Evolutionary conservation across 2,797 vertebrate species (phyloP).

Genomic region (Myotis daubentonii): DNA sequence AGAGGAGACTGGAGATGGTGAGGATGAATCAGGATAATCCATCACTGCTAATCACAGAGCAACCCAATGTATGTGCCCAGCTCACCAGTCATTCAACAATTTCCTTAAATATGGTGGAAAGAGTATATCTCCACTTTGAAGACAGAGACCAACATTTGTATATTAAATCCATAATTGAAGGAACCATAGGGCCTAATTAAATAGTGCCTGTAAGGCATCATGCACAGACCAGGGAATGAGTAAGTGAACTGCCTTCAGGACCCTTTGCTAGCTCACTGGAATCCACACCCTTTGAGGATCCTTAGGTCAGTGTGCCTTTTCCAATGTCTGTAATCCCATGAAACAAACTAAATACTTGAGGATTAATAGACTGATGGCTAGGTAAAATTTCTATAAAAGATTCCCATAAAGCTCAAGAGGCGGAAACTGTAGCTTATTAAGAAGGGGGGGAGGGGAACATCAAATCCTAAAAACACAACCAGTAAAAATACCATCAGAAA

Average conservation of each 20-base stretch:
- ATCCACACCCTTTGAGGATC: background rate
- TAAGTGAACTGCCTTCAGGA: background rate
- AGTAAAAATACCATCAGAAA: background rate
- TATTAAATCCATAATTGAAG: background rate
- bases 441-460: background rate
- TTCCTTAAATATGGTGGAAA: background rate
- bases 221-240: background rate
- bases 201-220: background rate
- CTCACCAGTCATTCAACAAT: background rate
- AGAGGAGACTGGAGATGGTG: background rate
- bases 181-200: background rate
- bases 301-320: background rate
- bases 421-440: background rate
- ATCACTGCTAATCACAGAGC: background rate
- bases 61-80: background rate
- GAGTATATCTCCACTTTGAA: background rate
- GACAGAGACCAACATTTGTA: background rate
- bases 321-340: background rate
- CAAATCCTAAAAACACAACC: background rate
- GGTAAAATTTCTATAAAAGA: constrained; percentile 14
- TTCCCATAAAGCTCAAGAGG: constrained; percentile 18
- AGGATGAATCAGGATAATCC: background rate
- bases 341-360: background rate
- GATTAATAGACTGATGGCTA: background rate
- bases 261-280: background rate